Evolutionary conservation across 2,888 invertebrate species (phyloP).

Genomic region (Gortyna flavago): DNA sequence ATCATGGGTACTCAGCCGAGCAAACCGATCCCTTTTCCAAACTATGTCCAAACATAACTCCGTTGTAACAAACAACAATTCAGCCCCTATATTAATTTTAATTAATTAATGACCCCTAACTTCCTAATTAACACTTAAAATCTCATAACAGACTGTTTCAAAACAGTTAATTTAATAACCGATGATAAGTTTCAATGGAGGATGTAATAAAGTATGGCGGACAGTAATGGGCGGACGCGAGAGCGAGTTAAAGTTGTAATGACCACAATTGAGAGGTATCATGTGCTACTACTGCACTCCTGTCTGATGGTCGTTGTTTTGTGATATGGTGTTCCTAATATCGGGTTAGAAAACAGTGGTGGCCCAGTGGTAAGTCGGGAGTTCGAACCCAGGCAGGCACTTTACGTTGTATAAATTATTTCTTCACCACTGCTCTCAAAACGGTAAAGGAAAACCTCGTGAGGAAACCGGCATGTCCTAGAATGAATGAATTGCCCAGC

Average conservation of each 20-base stretch:
- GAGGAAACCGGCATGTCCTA: too few relatives aligned
- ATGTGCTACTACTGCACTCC: background rate
- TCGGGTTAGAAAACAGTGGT: too few relatives aligned
- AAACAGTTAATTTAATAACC: slow-evolving; percentile 53
- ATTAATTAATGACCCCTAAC: slow-evolving; percentile 46
- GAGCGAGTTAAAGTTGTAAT: slow-evolving; percentile 18
- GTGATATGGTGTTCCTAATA: background rate
- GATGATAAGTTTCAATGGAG: slow-evolving; percentile 42
- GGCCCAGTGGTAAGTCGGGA: too few relatives aligned
- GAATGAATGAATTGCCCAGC: too few relatives aligned
- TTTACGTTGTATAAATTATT: too few relatives aligned
- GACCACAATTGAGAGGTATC: slow-evolving; percentile 30
- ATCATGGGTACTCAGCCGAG: background rate
- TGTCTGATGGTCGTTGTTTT: background rate
- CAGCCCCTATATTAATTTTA: slow-evolving; percentile 16
- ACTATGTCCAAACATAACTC: slow-evolving; percentile 22
- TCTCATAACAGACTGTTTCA: slow-evolving; percentile 43
- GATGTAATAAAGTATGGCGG: slow-evolving; percentile 41
- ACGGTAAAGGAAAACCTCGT: too few relatives aligned
- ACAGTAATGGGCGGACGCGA: slow-evolving; percentile 33
- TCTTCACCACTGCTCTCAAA: too few relatives aligned
- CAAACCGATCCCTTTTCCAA: slow-evolving; percentile 23
- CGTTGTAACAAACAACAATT: slow-evolving; percentile 12
- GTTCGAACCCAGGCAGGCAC: too few relatives aligned
- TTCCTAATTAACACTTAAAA: slow-evolving; percentile 55